These are phyloP conservation scores for Dasyprocta punctata DNA, from an alignment of 2,113 vertebrate genomes.

Conservation along the genomic window DNA sequence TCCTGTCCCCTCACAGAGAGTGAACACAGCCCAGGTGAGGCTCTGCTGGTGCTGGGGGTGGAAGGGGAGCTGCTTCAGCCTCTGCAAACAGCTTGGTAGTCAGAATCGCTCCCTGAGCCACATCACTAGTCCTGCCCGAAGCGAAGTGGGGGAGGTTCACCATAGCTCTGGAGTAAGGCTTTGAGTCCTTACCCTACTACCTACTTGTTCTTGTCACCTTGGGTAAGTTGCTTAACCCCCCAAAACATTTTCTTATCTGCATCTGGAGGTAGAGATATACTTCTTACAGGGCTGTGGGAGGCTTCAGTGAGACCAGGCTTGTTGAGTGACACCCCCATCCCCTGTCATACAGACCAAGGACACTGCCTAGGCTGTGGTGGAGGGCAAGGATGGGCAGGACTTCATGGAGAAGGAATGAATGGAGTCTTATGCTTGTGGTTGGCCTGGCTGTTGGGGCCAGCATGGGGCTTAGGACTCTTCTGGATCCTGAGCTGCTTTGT, in stretches of 20 bases:
- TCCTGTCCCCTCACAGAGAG: background rate
- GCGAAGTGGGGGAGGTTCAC: background rate
- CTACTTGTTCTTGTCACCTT: background rate
- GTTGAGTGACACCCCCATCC: background rate
- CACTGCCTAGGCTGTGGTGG: background rate
- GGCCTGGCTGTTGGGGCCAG: background rate
- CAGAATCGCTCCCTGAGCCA: background rate
- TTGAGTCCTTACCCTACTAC: background rate
- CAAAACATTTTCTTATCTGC: background rate
- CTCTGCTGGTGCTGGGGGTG: background rate
- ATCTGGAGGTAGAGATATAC: background rate
- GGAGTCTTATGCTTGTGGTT: background rate
- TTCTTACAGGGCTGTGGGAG: background rate
- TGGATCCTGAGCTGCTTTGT: background rate
- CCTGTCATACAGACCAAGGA: background rate
- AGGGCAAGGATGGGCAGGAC: background rate
- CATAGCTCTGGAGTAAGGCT: background rate
- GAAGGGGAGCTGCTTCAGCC: too few relatives aligned
- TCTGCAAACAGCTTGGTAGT: background rate
- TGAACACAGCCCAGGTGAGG: background rate
- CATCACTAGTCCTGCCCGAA: background rate
- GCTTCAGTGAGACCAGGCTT: background rate
- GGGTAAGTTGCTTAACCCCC: slow-evolving; percentile 7
- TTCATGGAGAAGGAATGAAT: background rate
- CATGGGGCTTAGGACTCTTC: background rate